Evolutionary conservation across 1,140 invertebrate genomes (phyloP).

Genomic region (Maniola jurtina): DNA sequence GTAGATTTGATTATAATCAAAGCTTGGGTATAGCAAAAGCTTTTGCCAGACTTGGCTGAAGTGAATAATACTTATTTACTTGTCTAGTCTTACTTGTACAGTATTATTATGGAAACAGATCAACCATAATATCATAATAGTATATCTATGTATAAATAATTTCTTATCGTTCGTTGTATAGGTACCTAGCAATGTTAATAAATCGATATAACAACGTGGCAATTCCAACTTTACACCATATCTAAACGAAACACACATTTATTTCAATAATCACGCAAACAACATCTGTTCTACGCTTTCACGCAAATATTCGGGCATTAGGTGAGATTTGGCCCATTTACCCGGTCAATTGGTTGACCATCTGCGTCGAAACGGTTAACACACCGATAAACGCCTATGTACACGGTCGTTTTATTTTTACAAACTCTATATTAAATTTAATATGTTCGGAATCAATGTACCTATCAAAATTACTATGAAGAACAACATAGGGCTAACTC

Average conservation of each 20-base stretch:
- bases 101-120: too few relatives aligned
- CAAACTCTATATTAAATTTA: neutral
- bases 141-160: too few relatives aligned
- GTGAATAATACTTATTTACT: too few relatives aligned
- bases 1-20: too few relatives aligned
- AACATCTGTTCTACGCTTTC: conserved; percentile 37
- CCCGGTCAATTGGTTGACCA: conserved; percentile 56
- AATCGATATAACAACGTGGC: neutral
- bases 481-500: too few relatives aligned
- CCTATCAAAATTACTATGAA: too few relatives aligned
- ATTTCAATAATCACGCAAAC: conserved; percentile 34
- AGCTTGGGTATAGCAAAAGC: too few relatives aligned
- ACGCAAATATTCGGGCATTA: conserved; percentile 34
- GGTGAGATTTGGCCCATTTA: conserved; percentile 48
- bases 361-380: conserved; percentile 42
- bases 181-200: neutral
- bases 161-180: too few relatives aligned
- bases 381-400: conserved; percentile 38
- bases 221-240: neutral
- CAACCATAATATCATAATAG: too few relatives aligned
- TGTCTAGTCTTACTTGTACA: too few relatives aligned
- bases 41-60: too few relatives aligned
- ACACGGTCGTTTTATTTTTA: conserved; percentile 39
- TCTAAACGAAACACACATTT: conserved; percentile 11
- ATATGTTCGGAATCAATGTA: too few relatives aligned